Conservation (phyloP, 2,888 invertebrate genomes). For the Philhelius pedissequus region DNA sequence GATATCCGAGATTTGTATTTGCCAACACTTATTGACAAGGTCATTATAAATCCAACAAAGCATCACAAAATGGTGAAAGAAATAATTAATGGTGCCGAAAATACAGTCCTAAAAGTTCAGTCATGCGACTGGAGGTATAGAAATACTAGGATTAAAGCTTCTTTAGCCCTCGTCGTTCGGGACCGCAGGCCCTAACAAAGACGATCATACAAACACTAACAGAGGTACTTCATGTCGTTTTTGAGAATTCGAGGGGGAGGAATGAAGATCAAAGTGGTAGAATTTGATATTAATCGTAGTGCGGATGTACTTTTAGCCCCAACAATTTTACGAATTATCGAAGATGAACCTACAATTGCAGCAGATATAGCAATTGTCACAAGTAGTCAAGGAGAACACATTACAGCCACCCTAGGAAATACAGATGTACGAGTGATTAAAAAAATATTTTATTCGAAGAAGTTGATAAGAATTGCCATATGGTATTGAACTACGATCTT, state of each 20-base stretch:
- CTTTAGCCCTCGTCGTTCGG: constrained; percentile 91
- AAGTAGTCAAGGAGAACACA: constrained; percentile 80
- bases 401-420: constrained; percentile 81
- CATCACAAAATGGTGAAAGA: constrained; percentile 80
- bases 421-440: constrained; percentile 83
- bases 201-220: constrained; percentile 84
- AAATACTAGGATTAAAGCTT: constrained; percentile 93
- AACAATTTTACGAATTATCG: constrained; percentile 82
- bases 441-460: too few relatives aligned
- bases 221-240: constrained; percentile 85
- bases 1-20: constrained; percentile 90
- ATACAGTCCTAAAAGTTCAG: constrained; percentile 81
- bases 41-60: constrained; percentile 88
- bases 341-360: constrained; percentile 86
- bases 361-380: constrained; percentile 83
- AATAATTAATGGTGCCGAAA: constrained; percentile 71
- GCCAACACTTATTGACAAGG: constrained; percentile 91
- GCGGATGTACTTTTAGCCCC: constrained; percentile 85
- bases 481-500: too few relatives aligned
- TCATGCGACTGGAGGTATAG: constrained; percentile 90
- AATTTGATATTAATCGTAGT: constrained; percentile 82
- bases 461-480: too few relatives aligned
- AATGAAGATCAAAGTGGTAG: constrained; percentile 86
- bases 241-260: constrained; percentile 87
- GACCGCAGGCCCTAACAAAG: constrained; percentile 84